phyloP scores from a whole-genome alignment of 2,888 invertebrate genomes.

The Ichneumon xanthorius region DNA sequence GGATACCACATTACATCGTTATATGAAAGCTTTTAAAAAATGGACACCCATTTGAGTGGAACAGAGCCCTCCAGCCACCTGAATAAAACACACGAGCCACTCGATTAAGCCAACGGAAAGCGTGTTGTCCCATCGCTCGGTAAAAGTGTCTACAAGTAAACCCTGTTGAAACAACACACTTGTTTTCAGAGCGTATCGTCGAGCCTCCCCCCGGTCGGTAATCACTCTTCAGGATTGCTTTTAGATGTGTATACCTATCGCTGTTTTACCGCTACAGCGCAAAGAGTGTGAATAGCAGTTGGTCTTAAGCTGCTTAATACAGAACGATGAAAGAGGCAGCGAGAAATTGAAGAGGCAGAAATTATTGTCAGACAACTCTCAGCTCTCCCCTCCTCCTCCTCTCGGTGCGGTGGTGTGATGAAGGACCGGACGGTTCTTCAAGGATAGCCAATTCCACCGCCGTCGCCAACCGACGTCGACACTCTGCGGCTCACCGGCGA shows the following conservation, averaged over 20 bases:
- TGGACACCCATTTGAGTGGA: too few relatives aligned
- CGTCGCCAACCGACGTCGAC: constrained; percentile 22
- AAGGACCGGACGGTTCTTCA: constrained; percentile 27
- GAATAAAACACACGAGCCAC: too few relatives aligned
- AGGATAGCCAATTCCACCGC: constrained; percentile 37
- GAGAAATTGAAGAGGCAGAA: constrained; percentile 35
- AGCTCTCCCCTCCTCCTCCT: neutral
- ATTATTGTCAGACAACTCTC: constrained; percentile 25
- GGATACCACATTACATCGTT: constrained; percentile 10
- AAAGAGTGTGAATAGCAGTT: constrained; percentile 8
- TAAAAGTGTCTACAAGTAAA: too few relatives aligned
- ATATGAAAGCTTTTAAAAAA: too few relatives aligned
- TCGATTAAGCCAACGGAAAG: too few relatives aligned
- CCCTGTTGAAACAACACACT: too few relatives aligned
- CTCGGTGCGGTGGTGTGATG: constrained; percentile 19
- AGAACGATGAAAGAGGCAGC: neutral
- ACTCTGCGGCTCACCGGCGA: neutral
- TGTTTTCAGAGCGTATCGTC: too few relatives aligned
- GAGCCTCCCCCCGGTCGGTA: too few relatives aligned
- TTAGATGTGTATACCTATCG: too few relatives aligned
- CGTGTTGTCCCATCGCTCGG: too few relatives aligned
- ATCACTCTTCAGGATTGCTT: too few relatives aligned
- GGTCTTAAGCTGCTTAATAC: neutral
- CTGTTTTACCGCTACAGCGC: neutral
- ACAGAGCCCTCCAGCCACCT: too few relatives aligned